Percentiles rank a stretch among this genome's conserved stretches.
These are phyloP conservation scores for Epistrophe grossulariae DNA, from an alignment of 2,888 invertebrate genomes.

Conservation along the genomic window DNA sequence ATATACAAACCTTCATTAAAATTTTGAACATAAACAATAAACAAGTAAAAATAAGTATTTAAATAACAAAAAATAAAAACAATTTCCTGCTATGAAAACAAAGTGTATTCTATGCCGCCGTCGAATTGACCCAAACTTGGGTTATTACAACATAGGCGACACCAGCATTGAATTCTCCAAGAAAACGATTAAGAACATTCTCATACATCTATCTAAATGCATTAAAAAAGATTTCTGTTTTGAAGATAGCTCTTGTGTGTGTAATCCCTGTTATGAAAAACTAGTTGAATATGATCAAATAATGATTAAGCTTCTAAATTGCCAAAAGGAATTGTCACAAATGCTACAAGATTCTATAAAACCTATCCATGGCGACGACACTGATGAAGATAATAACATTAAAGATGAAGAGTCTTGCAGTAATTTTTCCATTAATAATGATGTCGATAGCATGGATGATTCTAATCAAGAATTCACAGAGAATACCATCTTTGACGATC, in stretches of 20 bases:
- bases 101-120: constrained; percentile 50
- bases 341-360: constrained; percentile 79
- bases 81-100: background rate
- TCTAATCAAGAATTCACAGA: background rate
- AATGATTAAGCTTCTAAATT: constrained; percentile 80
- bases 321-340: constrained; percentile 79
- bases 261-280: constrained; percentile 79
- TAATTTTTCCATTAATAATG: constrained; percentile 30
- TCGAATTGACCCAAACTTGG: constrained; percentile 61
- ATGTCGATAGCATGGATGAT: constrained; percentile 36
- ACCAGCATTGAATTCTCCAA: constrained; percentile 80
- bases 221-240: constrained; percentile 79
- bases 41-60: background rate
- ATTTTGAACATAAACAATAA: background rate
- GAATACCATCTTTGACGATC: background rate
- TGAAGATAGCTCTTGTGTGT: constrained; percentile 78
- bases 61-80: background rate
- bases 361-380: constrained; percentile 33
- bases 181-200: constrained; percentile 80
- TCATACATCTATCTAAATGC: constrained; percentile 80
- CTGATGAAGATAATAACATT: constrained; percentile 56
- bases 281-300: constrained; percentile 80
- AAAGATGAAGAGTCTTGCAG: background rate
- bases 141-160: constrained; percentile 78
- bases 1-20: no score